Evolutionary conservation across 2,797 vertebrate species (phyloP), one percentile per base, ranked within the genome.

Genomic region (Notolepis coatsorum): DNA sequence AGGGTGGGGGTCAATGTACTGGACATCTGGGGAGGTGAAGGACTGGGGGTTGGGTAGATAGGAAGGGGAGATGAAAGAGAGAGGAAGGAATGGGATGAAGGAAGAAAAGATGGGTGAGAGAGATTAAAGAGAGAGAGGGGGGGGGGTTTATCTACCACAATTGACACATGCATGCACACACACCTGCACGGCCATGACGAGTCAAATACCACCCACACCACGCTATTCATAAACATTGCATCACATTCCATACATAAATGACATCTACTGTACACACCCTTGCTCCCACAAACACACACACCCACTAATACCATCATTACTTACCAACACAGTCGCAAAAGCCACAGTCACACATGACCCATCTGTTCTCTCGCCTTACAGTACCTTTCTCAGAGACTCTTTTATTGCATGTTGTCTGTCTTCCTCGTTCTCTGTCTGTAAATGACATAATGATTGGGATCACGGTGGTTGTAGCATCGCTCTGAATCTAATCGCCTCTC

Each of bases 361-460:
- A 35, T 8, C 33, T 3, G 4, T 18, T 2, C 31, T 2, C 31
- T 8, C 31, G 13, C 31, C 2, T 35, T 7, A 65, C 69, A 74
- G 18, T 8, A 23, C 42, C 6, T 42, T 10, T 20, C 49, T 61
- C 35, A 50, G 55, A 76, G 71, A 69, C 60, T 60, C 71, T 25
- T 81, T 83, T 81, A 83, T 85, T 76, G 67, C 75, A 84, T 67
- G 56, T 73, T 42, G 21, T 21, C 30, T 55, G n/a, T n/a, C n/a
- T 35, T 35, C 7, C 10, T 28, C 13, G 10, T 17, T 20, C 37
- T 30, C 31, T 20, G 15, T 10, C 18, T 20, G 1, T 12, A 18
- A 6, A 56, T 57, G 64, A 68, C 61, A 35, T 60, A 61, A 49
- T 71, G 56, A 80, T 64, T 62, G 64, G 21, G 17, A 73, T 51